Conservation (phyloP, 92 coral and sea anemone species). For the Zoanthus sansibaricus region DNA sequence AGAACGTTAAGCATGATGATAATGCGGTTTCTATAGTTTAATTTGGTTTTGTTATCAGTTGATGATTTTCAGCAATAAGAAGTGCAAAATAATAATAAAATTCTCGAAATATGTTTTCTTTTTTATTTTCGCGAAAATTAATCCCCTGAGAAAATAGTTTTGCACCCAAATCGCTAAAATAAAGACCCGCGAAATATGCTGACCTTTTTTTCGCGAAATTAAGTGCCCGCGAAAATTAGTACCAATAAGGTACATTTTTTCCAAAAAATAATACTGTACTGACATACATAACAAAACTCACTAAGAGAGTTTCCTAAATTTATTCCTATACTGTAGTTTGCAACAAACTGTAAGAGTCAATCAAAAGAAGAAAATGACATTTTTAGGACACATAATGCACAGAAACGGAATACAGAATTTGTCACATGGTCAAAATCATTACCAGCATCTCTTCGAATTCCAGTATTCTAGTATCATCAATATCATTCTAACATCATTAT, state of each 20-base stretch:
- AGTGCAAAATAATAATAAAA: constrained; percentile 62
- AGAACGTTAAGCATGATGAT: constrained; percentile 7
- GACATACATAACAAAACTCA: too few species aligned
- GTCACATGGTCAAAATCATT: not conserved
- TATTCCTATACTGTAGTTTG: too few species aligned
- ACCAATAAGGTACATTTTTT: constrained; percentile 29
- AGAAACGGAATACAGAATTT: too few species aligned
- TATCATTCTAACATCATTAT: not conserved
- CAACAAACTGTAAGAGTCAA: too few species aligned
- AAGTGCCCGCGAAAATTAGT: constrained; percentile 62
- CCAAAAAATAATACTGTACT: too few species aligned
- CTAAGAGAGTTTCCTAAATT: too few species aligned
- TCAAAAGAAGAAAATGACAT: too few species aligned
- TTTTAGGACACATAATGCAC: too few species aligned
- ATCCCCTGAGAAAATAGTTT: constrained; percentile 69
- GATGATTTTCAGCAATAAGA: constrained; percentile 59
- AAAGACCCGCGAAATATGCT: constrained; percentile 66
- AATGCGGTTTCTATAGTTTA: constrained; percentile 56
- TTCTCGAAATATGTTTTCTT: constrained; percentile 55
- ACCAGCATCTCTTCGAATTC: not conserved
- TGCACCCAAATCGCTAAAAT: constrained; percentile 68
- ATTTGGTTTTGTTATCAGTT: constrained; percentile 58
- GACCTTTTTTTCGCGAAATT: constrained; percentile 54
- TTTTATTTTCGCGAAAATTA: constrained; percentile 64
- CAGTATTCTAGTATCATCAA: not conserved